Base-by-base conservation (phyloP, 1,140 invertebrate genomes). In the Pachyrhynchus sulphureomaculatus region DNA sequence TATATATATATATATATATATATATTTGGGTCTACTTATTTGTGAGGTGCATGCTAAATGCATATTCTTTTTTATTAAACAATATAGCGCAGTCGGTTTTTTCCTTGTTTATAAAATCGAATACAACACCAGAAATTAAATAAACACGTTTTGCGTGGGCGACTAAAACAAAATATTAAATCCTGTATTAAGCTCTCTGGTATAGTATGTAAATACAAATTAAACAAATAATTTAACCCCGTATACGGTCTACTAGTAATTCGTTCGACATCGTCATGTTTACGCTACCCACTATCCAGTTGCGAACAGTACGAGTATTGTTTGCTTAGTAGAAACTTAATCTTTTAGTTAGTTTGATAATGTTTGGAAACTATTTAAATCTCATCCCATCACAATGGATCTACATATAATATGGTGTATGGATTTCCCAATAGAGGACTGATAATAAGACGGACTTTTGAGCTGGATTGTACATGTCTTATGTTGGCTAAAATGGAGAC, bases 341-440 rank as follows among this genome's bases (percentile, higher is more conserved):
- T 60, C 58, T 60, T 60, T 60, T 44, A 51, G 58, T 52, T 60
- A 49, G 47, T 49, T 51, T 44, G 39, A 47, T 49, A 59, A 39
- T 51, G 58, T 45, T 60, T 44, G 47, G 37, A 60, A 60, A 60
- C 58, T 60, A 60, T 60, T n/a, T 60, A 60, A 53, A 52, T 53
- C 47, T 33, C 39, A 29, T 51, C 17, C 48, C 20, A 60, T 60
- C 58, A 52, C 36, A 53, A 60, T 59, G 42, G 41, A 47, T 41
- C 41, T 57, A 57, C 55, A 57, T 34, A 49, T 49, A 32, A 34
- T 49, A 34, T 55, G 39, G 32, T 45, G 37, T 55, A 42, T 41
- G 39, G 37, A 55, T 55, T 42, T 42, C 39, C 36, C 47, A 24
- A 44, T 44, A 44, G 41, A 20, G 20, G 21, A 44, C 41, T 20